A percentile compares a stretch with the other conserved stretches of the same genome.
phyloP scores from a whole-genome alignment of 2,113 vertebrate species.

The Pontoporia blainvillei region DNA sequence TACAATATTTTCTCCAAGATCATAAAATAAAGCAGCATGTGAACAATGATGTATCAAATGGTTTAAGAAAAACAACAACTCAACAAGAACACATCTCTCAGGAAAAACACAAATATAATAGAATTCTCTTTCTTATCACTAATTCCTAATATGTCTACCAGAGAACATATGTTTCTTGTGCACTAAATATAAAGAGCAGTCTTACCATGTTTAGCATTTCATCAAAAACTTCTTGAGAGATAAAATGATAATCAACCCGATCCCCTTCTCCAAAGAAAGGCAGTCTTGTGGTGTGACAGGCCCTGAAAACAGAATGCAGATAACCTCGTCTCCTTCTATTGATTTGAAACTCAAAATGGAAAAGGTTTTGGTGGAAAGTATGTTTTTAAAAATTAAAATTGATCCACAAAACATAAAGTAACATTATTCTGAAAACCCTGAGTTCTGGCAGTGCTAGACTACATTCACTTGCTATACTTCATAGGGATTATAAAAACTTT shows the following conservation, averaged over 20 bases:
- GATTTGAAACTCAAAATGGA: background rate
- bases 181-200: background rate
- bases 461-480: background rate
- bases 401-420: background rate
- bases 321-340: constrained; percentile 8
- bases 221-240: constrained; percentile 88
- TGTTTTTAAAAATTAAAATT: background rate
- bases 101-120: background rate
- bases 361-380: background rate
- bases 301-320: constrained; percentile 78
- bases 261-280: constrained; percentile 91
- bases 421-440: background rate
- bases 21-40: background rate
- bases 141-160: background rate
- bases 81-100: background rate
- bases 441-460: background rate
- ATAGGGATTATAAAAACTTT: background rate
- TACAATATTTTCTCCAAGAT: background rate
- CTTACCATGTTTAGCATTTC: constrained; percentile 85
- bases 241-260: constrained; percentile 91
- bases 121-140: background rate
- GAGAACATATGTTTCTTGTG: background rate
- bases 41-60: background rate
- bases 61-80: background rate
- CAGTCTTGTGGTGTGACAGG: constrained; percentile 91